phyloP scores from a whole-genome alignment of 2,113 vertebrate genomes.

The Casuarius casuarius region DNA sequence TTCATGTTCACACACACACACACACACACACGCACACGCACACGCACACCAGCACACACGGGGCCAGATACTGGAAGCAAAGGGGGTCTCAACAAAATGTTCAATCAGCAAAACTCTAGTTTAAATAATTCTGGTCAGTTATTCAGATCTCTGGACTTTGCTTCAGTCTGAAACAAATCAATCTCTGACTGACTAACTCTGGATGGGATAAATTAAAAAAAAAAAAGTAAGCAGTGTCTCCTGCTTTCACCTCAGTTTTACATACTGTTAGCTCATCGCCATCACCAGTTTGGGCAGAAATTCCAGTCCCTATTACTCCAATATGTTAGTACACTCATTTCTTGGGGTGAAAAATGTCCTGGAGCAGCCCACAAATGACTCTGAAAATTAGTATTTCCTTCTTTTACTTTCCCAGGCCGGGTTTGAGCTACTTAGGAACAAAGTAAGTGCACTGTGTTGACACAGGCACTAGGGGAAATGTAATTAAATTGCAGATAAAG shows the following conservation, averaged over 20 bases:
- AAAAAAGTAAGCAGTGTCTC: neutral
- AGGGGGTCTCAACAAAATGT: neutral
- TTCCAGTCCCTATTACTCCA: neutral
- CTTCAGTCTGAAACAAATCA: neutral
- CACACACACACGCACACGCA: neutral
- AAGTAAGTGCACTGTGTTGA: conserved; percentile 47
- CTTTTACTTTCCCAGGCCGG: neutral
- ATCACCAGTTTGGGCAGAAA: neutral
- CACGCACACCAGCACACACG: no score
- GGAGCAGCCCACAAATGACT: neutral
- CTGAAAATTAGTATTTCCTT: neutral
- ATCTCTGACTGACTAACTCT: neutral
- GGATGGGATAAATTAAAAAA: neutral
- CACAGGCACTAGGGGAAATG: conserved; percentile 43
- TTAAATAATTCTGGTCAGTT: neutral
- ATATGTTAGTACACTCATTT: neutral
- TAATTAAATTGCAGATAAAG: conserved; percentile 77
- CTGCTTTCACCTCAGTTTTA: neutral
- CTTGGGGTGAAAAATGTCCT: neutral
- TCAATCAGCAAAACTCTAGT: neutral
- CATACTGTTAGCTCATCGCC: neutral
- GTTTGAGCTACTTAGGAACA: conserved; percentile 37
- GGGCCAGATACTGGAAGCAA: neutral
- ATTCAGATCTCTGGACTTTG: neutral
- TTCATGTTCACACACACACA: neutral